Conservation (phyloP, 2,113 vertebrate genomes). For the Suncus etruscus region DNA sequence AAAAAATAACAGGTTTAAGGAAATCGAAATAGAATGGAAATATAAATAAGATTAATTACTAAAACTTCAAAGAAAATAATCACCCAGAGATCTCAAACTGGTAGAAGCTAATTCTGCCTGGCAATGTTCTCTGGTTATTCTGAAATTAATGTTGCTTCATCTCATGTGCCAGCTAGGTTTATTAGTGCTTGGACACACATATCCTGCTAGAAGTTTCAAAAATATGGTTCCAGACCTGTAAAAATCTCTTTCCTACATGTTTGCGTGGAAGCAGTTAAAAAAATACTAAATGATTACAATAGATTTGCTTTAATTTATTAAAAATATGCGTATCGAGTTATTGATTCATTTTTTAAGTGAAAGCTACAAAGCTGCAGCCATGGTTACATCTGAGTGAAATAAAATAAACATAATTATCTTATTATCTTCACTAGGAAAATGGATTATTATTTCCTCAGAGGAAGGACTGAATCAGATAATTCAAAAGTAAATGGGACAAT, state of each 20-base stretch:
- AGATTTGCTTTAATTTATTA: neutral
- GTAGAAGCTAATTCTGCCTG: neutral
- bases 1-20: neutral
- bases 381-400: neutral
- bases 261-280: neutral
- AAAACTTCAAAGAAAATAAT: constrained; percentile 1
- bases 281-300: neutral
- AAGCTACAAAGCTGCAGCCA: constrained; percentile 4
- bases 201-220: neutral
- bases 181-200: neutral
- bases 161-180: neutral
- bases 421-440: neutral
- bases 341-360: constrained; percentile 17
- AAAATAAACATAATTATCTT: constrained; percentile 8
- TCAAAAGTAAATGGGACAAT: constrained; percentile 32
- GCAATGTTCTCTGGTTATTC: neutral
- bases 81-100: constrained; percentile 1
- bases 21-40: neutral
- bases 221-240: neutral
- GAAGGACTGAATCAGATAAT: neutral
- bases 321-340: neutral
- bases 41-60: neutral
- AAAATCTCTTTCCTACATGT: neutral
- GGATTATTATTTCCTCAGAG: neutral
- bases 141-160: neutral